Conservation (phyloP, 1,140 invertebrate species). For the Eurytemora carolleeae region DNA sequence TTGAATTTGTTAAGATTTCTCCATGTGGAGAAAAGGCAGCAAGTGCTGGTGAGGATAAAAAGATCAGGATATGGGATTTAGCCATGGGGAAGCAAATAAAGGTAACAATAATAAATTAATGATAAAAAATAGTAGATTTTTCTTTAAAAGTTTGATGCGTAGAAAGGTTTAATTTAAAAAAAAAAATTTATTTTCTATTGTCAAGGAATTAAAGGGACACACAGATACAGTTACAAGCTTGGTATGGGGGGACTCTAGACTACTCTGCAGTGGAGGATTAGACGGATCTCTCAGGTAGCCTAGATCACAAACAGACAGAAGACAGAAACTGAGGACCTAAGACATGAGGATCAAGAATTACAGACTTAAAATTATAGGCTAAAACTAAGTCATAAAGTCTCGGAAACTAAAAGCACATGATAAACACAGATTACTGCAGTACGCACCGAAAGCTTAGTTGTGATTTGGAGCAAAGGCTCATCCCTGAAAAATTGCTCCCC, state of each 20-base stretch:
- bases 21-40: background rate
- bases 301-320: too few species aligned
- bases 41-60: conserved; percentile 37
- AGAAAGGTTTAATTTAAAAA: background rate
- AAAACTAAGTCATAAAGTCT: too few species aligned
- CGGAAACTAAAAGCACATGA: too few species aligned
- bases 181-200: background rate
- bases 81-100: conserved; percentile 19
- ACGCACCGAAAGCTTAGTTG: too few species aligned
- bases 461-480: too few species aligned
- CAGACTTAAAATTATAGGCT: too few species aligned
- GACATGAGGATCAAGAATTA: too few species aligned
- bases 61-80: conserved; percentile 46
- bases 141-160: background rate
- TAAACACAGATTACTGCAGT: too few species aligned
- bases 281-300: background rate
- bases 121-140: background rate
- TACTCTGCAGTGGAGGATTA: background rate
- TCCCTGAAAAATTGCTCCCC: too few species aligned
- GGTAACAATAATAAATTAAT: background rate
- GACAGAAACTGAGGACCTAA: too few species aligned
- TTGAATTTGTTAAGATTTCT: background rate
- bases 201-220: background rate
- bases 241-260: background rate
- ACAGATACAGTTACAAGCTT: background rate